These are phyloP conservation scores for Vulpes vulpes DNA, from an alignment of 2,113 vertebrate species.

Conservation along the genomic window DNA sequence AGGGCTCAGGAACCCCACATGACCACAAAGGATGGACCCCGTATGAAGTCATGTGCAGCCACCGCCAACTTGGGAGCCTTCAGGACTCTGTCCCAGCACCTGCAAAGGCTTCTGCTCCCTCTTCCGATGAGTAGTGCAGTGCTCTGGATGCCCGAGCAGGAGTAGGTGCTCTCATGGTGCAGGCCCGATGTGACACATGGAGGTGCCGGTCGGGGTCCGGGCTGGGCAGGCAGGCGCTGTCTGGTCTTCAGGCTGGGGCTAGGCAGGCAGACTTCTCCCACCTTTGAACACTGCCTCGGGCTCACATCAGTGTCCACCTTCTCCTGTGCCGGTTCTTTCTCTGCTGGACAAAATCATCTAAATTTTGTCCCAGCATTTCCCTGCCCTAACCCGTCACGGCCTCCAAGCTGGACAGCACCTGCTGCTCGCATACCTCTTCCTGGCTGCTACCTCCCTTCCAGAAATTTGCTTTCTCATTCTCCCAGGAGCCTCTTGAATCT, in stretches of 20 bases:
- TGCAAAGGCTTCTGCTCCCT: not conserved
- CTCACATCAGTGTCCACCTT: not conserved
- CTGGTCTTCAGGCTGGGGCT: no score
- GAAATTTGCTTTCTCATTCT: not conserved
- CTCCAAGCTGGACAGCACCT: not conserved
- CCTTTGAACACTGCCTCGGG: not conserved
- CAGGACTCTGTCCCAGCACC: not conserved
- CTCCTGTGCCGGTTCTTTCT: not conserved
- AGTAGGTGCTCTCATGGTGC: not conserved
- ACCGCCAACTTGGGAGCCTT: no score
- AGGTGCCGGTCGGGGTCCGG: rapidly evolving
- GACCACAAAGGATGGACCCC: not conserved
- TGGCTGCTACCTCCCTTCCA: not conserved
- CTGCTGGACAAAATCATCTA: not conserved
- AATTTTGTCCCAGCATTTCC: no score
- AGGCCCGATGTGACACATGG: rapidly evolving
- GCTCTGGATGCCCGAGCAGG: not conserved
- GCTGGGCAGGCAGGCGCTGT: not conserved
- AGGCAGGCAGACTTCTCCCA: no score
- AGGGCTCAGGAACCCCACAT: not conserved
- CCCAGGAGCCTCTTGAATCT: not conserved
- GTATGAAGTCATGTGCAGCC: not conserved
- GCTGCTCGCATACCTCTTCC: not conserved
- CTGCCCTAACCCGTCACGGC: rapidly evolving
- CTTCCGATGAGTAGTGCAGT: rapidly evolving